phyloP scores from a whole-genome alignment of 2,888 invertebrate genomes.

The Sphaerophoria rueppellii region DNA sequence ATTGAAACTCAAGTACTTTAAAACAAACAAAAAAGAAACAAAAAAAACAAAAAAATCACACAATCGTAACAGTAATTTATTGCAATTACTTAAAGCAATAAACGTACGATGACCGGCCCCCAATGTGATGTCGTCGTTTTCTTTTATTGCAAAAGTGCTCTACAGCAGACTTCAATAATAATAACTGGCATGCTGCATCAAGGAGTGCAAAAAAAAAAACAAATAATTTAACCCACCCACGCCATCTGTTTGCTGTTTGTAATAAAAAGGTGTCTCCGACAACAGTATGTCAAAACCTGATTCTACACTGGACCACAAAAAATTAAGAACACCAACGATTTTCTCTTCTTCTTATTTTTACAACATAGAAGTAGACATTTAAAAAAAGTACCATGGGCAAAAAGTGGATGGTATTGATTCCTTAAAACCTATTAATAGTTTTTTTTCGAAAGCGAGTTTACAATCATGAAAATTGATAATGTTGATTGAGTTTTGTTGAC shows the following conservation, averaged over 20 bases:
- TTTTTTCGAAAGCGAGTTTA: no score
- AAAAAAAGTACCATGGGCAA: no score
- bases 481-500: background rate
- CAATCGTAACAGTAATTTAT: slow-evolving; percentile 1
- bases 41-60: slow-evolving; percentile 22
- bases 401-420: no score
- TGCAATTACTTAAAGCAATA: slow-evolving; percentile 43
- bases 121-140: slow-evolving; percentile 13
- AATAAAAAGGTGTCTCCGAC: slow-evolving; percentile 12
- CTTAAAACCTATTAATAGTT: no score
- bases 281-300: background rate
- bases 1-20: slow-evolving; percentile 51
- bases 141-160: background rate
- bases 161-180: slow-evolving; percentile 6
- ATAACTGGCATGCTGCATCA: slow-evolving; percentile 13
- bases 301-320: background rate
- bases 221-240: slow-evolving; percentile 1
- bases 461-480: no score
- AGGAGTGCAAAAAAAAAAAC: slow-evolving; percentile 15
- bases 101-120: slow-evolving; percentile 55
- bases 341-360: background rate
- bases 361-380: no score
- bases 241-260: background rate
- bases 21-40: slow-evolving; percentile 26
- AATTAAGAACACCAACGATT: background rate